These are phyloP conservation scores for Delphinus delphis DNA, from an alignment of 2,113 vertebrate species.

Conservation along the genomic window DNA sequence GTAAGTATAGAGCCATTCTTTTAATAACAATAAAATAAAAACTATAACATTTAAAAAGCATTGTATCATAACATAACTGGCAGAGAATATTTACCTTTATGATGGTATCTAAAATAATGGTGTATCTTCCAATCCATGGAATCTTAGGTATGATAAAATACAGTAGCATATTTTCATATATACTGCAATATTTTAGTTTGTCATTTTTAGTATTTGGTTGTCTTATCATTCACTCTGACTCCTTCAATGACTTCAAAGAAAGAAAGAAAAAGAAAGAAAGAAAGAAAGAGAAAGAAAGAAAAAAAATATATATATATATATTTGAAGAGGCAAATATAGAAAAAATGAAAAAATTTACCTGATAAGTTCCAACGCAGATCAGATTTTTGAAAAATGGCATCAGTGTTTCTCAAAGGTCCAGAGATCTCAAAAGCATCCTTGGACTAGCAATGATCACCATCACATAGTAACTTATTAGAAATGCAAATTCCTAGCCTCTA, in stretches of 20 bases:
- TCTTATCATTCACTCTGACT: neutral
- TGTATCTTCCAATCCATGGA: neutral
- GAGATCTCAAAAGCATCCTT: neutral
- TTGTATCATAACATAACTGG: neutral
- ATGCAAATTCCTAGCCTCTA: neutral
- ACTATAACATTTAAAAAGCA: neutral
- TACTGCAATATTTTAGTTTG: neutral
- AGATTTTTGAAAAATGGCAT: neutral
- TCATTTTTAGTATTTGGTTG: neutral
- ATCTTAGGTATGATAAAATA: neutral
- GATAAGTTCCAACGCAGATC: neutral
- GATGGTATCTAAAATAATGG: neutral
- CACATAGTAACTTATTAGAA: neutral
- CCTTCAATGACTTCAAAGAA: neutral
- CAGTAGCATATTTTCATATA: neutral
- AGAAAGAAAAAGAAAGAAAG: too few species aligned
- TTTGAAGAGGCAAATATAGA: neutral
- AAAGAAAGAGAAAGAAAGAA: too few species aligned
- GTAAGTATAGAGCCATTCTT: neutral
- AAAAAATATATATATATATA: neutral
- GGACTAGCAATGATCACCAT: neutral
- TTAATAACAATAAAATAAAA: neutral
- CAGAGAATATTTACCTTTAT: neutral
- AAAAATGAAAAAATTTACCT: neutral
- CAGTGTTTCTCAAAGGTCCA: neutral